Evolutionary conservation across 1,140 invertebrate genomes (phyloP), one percentile per base, ranked within the genome.

Genomic region (Caenorhabditis briggsae): DNA sequence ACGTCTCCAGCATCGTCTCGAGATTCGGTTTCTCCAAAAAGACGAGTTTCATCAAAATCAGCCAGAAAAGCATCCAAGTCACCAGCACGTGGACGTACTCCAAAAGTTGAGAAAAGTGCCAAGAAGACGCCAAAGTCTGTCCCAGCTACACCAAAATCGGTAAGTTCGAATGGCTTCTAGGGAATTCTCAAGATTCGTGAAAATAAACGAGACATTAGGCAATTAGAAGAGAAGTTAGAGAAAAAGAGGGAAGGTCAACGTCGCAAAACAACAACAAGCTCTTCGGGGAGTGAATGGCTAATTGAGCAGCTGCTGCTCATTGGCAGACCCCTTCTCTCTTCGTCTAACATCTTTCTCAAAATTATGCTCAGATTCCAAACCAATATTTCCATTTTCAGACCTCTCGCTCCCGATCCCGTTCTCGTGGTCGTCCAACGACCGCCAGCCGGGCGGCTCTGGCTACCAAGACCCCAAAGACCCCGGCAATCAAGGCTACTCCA

Each of bases 261-360:
- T 33, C 33, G 33, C 20, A 25, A 70, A 48, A 78, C 43, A 78
- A 78, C 70, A 78, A 78, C 70, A 78, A 70, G 46, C 65, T 70
- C 41, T 41, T 64, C 61, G 20, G 9, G 20, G 9, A 61, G 53
- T 46, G 70, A 78, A 78, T 78, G 46, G 70, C 70, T 78, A 50
- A 78, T 78, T 78, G 70, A 78, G 70, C 70, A 78, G 70, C 70
- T 78, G 70, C 46, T 78, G 33, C 33, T 33, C 33, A 33, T 33
- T 33, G 1, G 33, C 33, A 33, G 33, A 58, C n/a, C n/a, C 56
- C 16, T 12, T 61, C 6, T 8, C 20, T 70, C 16, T 14, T 46
- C 23, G 1, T 48, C 41, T 7, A 46, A 70, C 18, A 25, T 5
- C 5, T 50, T 20, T 20, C n/a, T 18, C 33, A 43, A 46, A 33